Evolutionary conservation across 2,888 invertebrate species (phyloP), one percentile per base, ranked within the genome.

Genomic region (Acrocyrtus sp.): DNA sequence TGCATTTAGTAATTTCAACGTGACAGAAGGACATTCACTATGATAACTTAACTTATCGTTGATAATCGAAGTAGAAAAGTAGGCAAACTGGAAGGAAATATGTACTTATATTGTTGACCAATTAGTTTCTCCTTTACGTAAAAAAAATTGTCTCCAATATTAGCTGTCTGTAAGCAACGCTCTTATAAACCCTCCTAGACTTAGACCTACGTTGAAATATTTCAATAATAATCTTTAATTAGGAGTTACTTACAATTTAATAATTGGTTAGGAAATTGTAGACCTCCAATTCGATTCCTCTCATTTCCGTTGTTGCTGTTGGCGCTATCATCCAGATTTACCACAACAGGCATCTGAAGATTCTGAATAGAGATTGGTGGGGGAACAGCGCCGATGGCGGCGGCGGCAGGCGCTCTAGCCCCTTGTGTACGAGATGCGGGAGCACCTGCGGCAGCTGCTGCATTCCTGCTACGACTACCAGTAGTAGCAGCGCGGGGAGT

Each of bases 161-260:
- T n/a, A n/a, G n/a, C n/a, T n/a, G n/a, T n/a, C n/a, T n/a, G n/a
- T n/a, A n/a, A n/a, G n/a, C n/a, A n/a, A n/a, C n/a, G n/a, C n/a
- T n/a, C n/a, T n/a, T n/a, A n/a, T n/a, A n/a, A n/a, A n/a, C n/a
- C n/a, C n/a, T n/a, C n/a, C n/a, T n/a, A n/a, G n/a, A n/a, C n/a
- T n/a, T n/a, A n/a, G n/a, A n/a, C n/a, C n/a, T n/a, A n/a, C n/a
- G n/a, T n/a, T n/a, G n/a, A n/a, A n/a, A n/a, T n/a, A n/a, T n/a
- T 15, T 45, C 6, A 45, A 45, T 45, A 45, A 45, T n/a, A 15
- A 45, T 17, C 17, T 50, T 10, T 53, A 3, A 10, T 34, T 17
- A 47, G 17, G 8, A 6, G 8, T 51, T 34, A 54, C 68, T 61
- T 54, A 69, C 68, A 61, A 39, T 69, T 69, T 27, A 69, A 47